These are phyloP conservation scores for Sebastes fasciatus DNA, from an alignment of 2,113 vertebrate genomes.

Conservation along the genomic window DNA sequence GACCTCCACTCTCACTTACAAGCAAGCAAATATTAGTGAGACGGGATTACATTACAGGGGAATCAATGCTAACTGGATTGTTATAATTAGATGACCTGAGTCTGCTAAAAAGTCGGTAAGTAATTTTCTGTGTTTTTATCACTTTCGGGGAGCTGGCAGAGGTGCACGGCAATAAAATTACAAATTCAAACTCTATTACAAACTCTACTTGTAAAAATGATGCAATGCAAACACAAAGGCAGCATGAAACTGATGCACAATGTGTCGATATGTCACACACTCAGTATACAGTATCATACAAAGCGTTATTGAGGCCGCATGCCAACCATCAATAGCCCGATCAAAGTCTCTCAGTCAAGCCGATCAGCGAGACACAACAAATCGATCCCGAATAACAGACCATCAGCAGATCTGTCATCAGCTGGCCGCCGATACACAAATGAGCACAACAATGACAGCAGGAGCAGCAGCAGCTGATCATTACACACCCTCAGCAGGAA, in stretches of 20 bases:
- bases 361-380: conserved; percentile 56
- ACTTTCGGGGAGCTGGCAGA: conserved; percentile 35
- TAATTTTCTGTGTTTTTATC: conserved; percentile 47
- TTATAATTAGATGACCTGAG: conserved; percentile 52
- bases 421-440: conserved; percentile 43
- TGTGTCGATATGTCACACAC: background rate
- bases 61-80: conserved; percentile 65
- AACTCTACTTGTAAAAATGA: background rate
- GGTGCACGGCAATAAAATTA: conserved; percentile 17
- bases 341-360: conserved; percentile 28
- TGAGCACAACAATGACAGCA: conserved; percentile 49
- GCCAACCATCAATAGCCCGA: conserved; percentile 25
- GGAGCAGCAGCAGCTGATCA: conserved; percentile 16
- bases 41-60: conserved; percentile 45
- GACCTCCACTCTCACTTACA: conserved; percentile 33
- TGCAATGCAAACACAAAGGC: background rate
- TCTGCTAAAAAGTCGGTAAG: conserved; percentile 53
- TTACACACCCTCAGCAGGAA: conserved; percentile 42
- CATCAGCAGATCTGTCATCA: conserved; percentile 60
- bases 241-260: background rate
- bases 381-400: conserved; percentile 64
- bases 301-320: conserved; percentile 8
- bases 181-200: conserved; percentile 45
- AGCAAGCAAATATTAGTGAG: conserved; percentile 27
- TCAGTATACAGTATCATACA: conserved; percentile 13